Percentiles rank a stretch among this genome's conserved stretches.
phyloP scores from a whole-genome alignment of 2,888 invertebrate genomes.

The Autographa gamma region DNA sequence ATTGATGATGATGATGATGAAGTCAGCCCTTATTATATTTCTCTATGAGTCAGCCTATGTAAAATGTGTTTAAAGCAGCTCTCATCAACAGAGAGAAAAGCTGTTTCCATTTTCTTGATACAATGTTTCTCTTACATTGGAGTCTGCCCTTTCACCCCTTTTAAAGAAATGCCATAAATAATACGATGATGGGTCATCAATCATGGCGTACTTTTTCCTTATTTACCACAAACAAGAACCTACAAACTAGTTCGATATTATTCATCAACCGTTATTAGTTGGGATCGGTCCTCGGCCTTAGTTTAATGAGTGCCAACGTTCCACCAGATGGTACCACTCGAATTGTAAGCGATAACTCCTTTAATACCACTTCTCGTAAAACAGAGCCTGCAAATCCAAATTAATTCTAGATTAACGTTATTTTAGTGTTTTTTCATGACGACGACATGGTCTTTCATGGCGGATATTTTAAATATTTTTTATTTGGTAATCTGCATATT shows the following conservation, averaged over 20 bases:
- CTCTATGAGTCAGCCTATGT: too few species aligned
- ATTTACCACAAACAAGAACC: neutral
- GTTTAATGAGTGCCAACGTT: constrained; percentile 2
- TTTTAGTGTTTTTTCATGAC: neutral
- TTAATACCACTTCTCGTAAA: neutral
- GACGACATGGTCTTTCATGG: neutral
- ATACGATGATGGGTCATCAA: neutral
- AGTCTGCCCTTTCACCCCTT: too few species aligned
- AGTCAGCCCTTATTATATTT: too few species aligned
- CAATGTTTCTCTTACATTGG: too few species aligned
- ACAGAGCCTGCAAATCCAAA: neutral
- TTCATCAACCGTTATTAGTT: neutral
- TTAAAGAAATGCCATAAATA: too few species aligned
- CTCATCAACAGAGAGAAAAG: too few species aligned
- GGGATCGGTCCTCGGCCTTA: neutral
- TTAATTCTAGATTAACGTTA: neutral
- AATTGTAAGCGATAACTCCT: constrained; percentile 2
- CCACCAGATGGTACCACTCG: neutral
- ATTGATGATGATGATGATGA: too few species aligned
- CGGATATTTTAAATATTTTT: too few species aligned
- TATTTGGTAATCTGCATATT: too few species aligned
- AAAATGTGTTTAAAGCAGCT: too few species aligned
- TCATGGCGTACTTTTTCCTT: neutral
- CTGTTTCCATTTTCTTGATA: too few species aligned
- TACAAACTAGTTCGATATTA: neutral